A percentile compares a stretch with the other conserved stretches of the same genome.
Conservation (phyloP, 2,797 vertebrate species). For the Vultur gryphus region DNA sequence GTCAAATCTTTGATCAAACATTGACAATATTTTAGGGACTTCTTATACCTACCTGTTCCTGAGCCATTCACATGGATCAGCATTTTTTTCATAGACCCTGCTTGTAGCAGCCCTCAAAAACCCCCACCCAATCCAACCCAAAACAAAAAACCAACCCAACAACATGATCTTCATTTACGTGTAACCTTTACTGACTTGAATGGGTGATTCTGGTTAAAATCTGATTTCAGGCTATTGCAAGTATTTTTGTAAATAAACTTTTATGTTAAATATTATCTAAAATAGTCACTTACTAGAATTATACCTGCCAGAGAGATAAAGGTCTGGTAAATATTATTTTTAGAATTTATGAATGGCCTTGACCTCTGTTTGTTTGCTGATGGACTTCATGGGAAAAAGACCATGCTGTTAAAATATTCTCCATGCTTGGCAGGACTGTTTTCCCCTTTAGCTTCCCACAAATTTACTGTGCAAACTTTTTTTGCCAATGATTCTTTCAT, state of each 20-base stretch:
- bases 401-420: constrained; percentile 8
- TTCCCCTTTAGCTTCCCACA: background rate
- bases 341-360: constrained; percentile 59
- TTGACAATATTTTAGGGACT: background rate
- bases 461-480: background rate
- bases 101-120: background rate
- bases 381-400: background rate
- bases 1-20: background rate
- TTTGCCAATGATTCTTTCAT: background rate
- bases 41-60: background rate
- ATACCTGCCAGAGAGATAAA: constrained; percentile 49
- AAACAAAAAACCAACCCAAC: background rate
- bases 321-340: constrained; percentile 62
- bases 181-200: background rate
- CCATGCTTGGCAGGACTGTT: background rate
- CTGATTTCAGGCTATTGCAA: constrained; percentile 17
- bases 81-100: background rate
- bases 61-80: background rate
- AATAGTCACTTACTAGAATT: constrained; percentile 46
- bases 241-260: constrained; percentile 61
- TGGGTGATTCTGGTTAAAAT: constrained; percentile 26
- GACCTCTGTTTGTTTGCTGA: constrained; percentile 45
- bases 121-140: too few species aligned
- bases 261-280: constrained; percentile 61
- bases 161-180: background rate